Percentiles rank a stretch among this genome's conserved stretches.
Conservation (phyloP, 2,797 vertebrate species). For the Xyrichtys novacula region DNA sequence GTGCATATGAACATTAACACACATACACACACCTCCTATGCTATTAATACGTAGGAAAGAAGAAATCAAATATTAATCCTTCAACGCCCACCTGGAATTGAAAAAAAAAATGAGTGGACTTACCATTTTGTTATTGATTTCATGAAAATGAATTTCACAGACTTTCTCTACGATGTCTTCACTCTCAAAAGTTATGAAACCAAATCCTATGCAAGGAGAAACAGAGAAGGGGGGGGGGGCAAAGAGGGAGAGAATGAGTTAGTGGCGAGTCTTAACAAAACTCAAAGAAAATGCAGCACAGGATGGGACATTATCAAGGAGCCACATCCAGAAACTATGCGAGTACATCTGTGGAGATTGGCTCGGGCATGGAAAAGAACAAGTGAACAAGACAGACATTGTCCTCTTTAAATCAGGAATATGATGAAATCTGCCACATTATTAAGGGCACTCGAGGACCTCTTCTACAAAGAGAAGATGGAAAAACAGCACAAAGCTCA, state of each 20-base stretch:
- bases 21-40: constrained; percentile 22
- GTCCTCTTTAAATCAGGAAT: constrained; percentile 83
- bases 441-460: constrained; percentile 83
- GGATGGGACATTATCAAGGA: constrained; percentile 67
- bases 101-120: constrained; percentile 83
- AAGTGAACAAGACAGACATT: constrained; percentile 83
- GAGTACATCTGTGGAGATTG: constrained; percentile 70
- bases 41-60: constrained; percentile 79
- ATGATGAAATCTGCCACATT: constrained; percentile 87
- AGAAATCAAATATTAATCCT: constrained; percentile 86
- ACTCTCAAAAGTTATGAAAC: constrained; percentile 99
- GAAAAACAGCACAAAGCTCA: constrained; percentile 86
- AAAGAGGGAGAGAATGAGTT: constrained; percentile 58
- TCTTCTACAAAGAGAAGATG: constrained; percentile 81
- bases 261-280: constrained; percentile 65
- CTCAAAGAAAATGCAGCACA: constrained; percentile 65
- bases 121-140: constrained; percentile 99
- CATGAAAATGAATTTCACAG: constrained; percentile 99
- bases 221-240: constrained; percentile 58
- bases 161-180: constrained; percentile 99
- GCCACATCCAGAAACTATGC: constrained; percentile 68
- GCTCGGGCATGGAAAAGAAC: constrained; percentile 69
- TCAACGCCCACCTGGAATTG: constrained; percentile 77
- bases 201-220: constrained; percentile 90
- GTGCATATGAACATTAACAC: constrained; percentile 58